Evolutionary conservation across 2,888 invertebrate species (phyloP), one percentile per base, ranked within the genome.

Genomic region (Endomychus coccineus): DNA sequence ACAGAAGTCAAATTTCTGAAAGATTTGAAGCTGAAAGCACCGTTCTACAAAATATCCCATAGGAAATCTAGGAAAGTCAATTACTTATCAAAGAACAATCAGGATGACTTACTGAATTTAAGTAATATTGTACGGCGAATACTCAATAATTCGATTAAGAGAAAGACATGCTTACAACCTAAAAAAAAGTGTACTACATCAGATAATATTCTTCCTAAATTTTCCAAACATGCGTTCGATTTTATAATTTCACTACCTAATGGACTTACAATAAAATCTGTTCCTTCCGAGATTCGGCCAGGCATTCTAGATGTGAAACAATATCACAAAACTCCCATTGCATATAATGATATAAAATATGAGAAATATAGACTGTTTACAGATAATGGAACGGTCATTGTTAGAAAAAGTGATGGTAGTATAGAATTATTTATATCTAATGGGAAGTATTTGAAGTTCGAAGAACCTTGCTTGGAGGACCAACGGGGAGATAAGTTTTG

Each of bases 321-420:
- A 19, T 48, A 43, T 25, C 23, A 45, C 9, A 27, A 36, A 1
- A 36, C 38, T 6, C 41, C 39, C 27, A 39, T 44, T 14, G 32
- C 38, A 21, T 27, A 40, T n/a, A 15, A 34, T 12, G 6, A 10
- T 2, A 27, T 48, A n/a, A 27, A 42, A 23, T 30, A 39, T 10
- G 58, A 58, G 39, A 48, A 51, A 19, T 57, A 52, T 36, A 39
- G 58, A 34, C 35, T 58, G 10, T 58, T 55, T 31, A 50, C 48
- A 4, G 43, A 44, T 15, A 47, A 46, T 29, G 58, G 58, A 3
- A 40, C 40, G 3, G 35, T 58, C 3, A 27, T 54, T 13, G 45
- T 56, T 2, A 54, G 55, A 28, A 50, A 48, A 37, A 31, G 44
- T 12, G 52, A 58, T 32, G 56, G 54, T 2, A 44, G 47, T 3